These are phyloP conservation scores for Menidia menidia DNA, from an alignment of 2,797 vertebrate genomes.

Conservation along the genomic window DNA sequence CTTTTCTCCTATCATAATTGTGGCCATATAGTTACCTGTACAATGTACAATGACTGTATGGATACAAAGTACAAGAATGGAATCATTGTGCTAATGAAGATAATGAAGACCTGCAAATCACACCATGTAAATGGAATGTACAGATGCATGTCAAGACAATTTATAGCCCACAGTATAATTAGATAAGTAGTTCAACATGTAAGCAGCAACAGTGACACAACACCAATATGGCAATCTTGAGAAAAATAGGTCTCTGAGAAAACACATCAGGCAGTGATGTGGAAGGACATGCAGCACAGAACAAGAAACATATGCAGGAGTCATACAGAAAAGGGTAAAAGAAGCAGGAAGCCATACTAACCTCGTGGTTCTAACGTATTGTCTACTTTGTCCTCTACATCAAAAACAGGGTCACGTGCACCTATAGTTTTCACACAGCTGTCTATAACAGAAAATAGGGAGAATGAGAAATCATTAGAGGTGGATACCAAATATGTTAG, in stretches of 20 bases:
- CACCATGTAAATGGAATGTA: conserved; percentile 5
- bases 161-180: conserved; percentile 4
- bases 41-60: not conserved
- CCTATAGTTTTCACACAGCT: conserved; percentile 99
- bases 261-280: conserved; percentile 19
- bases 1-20: no score
- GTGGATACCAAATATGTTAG: conserved; percentile 86
- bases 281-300: conserved; percentile 28
- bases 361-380: conserved; percentile 99
- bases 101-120: conserved; percentile 7
- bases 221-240: conserved; percentile 23
- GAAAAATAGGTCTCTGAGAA: conserved; percentile 23
- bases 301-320: conserved; percentile 76
- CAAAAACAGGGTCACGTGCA: conserved; percentile 99
- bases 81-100: not conserved
- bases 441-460: conserved; percentile 91
- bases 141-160: conserved; percentile 16
- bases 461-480: conserved; percentile 79
- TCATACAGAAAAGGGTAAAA: conserved; percentile 84
- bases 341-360: conserved; percentile 96
- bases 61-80: not conserved
- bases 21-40: no score
- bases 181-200: conserved; percentile 20
- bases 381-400: conserved; percentile 99
- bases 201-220: conserved; percentile 26